phyloP scores from a whole-genome alignment of 35 echinoderm and acorn worm species.

The Hemicentrotus pulcherrimus region DNA sequence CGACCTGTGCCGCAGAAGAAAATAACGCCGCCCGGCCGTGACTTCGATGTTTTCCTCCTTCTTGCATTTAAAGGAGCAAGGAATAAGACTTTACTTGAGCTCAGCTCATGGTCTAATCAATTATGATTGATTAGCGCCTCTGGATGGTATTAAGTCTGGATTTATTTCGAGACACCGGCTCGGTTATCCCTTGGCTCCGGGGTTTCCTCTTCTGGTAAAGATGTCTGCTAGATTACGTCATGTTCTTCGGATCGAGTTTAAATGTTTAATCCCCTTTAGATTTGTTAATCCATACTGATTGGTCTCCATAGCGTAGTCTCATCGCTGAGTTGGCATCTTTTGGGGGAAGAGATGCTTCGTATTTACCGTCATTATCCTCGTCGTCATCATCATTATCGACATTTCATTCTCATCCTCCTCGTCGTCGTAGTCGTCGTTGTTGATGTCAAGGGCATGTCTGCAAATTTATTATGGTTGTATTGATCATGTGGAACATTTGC shows the following conservation, averaged over 20 bases:
- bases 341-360: too few relatives aligned
- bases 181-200: neutral
- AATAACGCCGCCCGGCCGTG: neutral
- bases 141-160: neutral
- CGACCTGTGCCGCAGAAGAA: too few relatives aligned
- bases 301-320: neutral
- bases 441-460: too few relatives aligned
- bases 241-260: neutral
- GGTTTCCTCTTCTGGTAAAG: neutral
- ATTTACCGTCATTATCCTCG: neutral
- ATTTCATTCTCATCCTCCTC: too few relatives aligned
- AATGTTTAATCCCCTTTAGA: neutral
- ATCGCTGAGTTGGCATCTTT: neutral
- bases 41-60: neutral
- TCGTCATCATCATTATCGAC: neutral
- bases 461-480: too few relatives aligned
- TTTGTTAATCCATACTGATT: neutral
- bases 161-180: neutral
- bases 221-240: neutral
- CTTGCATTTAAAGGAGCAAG: neutral
- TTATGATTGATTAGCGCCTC: slow-evolving; percentile 1
- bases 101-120: neutral
- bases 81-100: neutral
- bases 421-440: too few relatives aligned
- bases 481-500: too few relatives aligned